phyloP scores from a whole-genome alignment of 2,113 vertebrate genomes.

The Glaucomys volans region DNA sequence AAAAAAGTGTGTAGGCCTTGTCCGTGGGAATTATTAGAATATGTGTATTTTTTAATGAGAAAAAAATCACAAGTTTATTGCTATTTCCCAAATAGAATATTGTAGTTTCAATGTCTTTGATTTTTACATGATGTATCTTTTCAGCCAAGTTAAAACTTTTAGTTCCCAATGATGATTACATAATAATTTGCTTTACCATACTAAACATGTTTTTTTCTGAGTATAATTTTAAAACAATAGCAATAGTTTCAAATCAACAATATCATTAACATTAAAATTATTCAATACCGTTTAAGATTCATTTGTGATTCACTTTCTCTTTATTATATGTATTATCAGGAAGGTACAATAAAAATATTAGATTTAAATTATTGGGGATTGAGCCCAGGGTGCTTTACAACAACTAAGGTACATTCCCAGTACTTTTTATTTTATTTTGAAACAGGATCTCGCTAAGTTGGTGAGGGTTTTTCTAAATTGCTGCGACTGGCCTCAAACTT shows the following conservation, averaged over 20 bases:
- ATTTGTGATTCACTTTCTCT: not conserved
- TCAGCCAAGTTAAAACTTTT: not conserved
- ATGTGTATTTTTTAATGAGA: slow-evolving; percentile 14
- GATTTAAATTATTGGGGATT: not conserved
- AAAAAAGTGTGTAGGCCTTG: not conserved
- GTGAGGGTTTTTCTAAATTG: no score
- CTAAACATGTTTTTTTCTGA: not conserved
- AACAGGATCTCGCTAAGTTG: no score
- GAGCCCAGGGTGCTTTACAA: no score
- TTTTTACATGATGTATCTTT: not conserved
- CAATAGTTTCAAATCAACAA: not conserved
- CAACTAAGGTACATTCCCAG: no score
- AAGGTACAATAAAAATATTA: not conserved
- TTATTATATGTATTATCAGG: not conserved
- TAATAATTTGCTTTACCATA: slow-evolving; percentile 6
- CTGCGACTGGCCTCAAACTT: no score
- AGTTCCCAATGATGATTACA: not conserved
- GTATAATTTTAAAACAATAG: not conserved
- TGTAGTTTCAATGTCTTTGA: not conserved
- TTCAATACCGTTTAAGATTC: not conserved
- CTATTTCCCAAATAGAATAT: not conserved
- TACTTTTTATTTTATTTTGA: no score
- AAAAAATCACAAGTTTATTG: not conserved
- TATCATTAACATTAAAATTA: slow-evolving; percentile 4
- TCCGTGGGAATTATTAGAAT: not conserved